A percentile compares a stretch with the other conserved stretches of the same genome.
phyloP scores from a whole-genome alignment of 2,113 vertebrate species.

The Ochotona curzoniae region DNA sequence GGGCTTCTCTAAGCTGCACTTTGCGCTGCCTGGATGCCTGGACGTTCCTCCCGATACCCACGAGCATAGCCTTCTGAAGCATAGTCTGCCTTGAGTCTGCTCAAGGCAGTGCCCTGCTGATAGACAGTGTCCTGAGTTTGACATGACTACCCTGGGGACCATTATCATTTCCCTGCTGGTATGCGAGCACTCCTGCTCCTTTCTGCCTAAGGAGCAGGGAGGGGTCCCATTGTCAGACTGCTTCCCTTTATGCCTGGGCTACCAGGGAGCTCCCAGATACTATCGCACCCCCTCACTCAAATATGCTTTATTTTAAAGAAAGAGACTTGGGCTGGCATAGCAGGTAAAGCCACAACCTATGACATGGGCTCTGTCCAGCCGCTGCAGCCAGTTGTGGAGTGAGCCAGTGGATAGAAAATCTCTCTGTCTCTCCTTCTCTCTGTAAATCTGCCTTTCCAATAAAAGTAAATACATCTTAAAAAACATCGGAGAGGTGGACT shows the following conservation, averaged over 20 bases:
- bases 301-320: too few species aligned
- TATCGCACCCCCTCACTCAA: background rate
- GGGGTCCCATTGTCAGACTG: background rate
- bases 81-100: background rate
- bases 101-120: background rate
- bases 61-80: background rate
- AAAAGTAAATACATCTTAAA: too few species aligned
- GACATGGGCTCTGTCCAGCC: too few species aligned
- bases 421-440: too few species aligned
- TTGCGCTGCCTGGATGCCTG: background rate
- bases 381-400: too few species aligned
- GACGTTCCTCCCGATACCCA: background rate
- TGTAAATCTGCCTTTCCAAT: too few species aligned
- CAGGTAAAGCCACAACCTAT: too few species aligned
- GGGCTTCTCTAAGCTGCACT: background rate
- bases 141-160: background rate
- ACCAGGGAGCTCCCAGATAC: background rate
- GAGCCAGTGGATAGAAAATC: too few species aligned
- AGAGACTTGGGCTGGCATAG: too few species aligned
- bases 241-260: background rate
- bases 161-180: background rate
- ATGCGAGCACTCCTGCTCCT: background rate
- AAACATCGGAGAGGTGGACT: too few species aligned
- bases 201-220: background rate
- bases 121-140: background rate